Evolutionary conservation across 2,888 invertebrate genomes (phyloP).

Genomic region (Crioceris asparagi): DNA sequence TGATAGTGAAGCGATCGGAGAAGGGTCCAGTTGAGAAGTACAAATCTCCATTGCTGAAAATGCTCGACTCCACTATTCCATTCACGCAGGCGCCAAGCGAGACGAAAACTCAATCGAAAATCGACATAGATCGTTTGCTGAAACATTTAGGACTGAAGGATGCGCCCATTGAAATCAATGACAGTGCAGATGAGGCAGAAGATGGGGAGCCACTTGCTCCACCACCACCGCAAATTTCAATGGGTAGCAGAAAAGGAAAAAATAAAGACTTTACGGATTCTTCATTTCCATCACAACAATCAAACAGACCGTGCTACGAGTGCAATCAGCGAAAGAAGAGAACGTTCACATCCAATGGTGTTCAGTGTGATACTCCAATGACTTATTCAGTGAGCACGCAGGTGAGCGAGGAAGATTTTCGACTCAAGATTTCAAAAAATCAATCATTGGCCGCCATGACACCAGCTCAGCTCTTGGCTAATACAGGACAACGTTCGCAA

Average conservation of each 20-base stretch:
- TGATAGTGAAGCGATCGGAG: conserved; percentile 20
- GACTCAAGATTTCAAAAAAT: conserved; percentile 24
- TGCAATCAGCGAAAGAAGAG: conserved; percentile 29
- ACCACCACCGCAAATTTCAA: conserved; percentile 14
- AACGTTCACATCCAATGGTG: conserved; percentile 19
- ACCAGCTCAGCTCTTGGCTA: conserved; percentile 34
- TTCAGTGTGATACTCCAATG: conserved; percentile 20
- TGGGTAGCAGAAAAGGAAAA: conserved; percentile 1
- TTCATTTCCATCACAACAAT: neutral
- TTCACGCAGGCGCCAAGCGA: conserved; percentile 19
- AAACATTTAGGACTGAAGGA: conserved; percentile 11
- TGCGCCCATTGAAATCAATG: conserved; percentile 12
- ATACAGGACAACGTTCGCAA: too few relatives aligned
- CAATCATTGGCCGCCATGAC: conserved; percentile 35
- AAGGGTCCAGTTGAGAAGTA: conserved; percentile 18
- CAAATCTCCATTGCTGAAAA: conserved; percentile 20
- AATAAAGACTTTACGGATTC: neutral
- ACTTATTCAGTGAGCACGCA: conserved; percentile 31
- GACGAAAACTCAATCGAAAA: conserved; percentile 10
- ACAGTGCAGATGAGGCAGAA: conserved; percentile 6
- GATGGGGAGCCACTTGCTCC: conserved; percentile 11
- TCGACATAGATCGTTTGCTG: conserved; percentile 10
- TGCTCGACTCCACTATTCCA: conserved; percentile 17
- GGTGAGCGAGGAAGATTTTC: conserved; percentile 31
- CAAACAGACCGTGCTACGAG: conserved; percentile 21